Base-by-base conservation (phyloP, 2,888 invertebrate genomes). In the Andrena hattorfiana region DNA sequence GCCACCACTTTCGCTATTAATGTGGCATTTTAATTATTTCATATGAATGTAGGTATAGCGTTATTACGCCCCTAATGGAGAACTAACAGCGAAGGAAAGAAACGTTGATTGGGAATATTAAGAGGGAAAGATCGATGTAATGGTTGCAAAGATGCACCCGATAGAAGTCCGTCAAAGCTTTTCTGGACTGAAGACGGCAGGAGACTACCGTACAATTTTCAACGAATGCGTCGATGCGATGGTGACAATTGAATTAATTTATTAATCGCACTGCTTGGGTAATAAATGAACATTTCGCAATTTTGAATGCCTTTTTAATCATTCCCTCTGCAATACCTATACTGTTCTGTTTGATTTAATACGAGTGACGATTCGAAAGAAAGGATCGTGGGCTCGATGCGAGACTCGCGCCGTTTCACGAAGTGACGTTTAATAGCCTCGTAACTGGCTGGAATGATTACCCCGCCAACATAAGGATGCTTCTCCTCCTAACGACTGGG, bases 371-470 rank as follows among this genome's bases (percentile, higher is more conserved):
- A 51, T 20, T 20, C 0, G 20, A 51, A 20, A 48, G 7, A 26
- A 48, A 48, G 13, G 26, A 49, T 13, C 20, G 63, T n/a, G 74
- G 8, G 23, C 20, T 32, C 26, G 51, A 16, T 16, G 26, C 59
- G 54, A 63, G 81, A 80, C 64, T 69, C 72, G 79, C 72, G 48
- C 13, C 63, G 63, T 85, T 85, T 78, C 85, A 84, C 84, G 81
- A 87, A 85, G 85, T 80, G 81, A 85, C 87, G 79, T 84, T 87
- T 88, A 89, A 90, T 85, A 84, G 88, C 83, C 79, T 89, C 86
- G 87, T 89, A 88, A 89, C 88, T 88, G 85, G 87, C 85, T 85
- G 84, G 88, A 87, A 82, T 87, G 89, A 89, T 89, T 89, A 87
- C 83, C 77, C 74, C 78, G 72, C 85, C 69, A 85, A 78, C 78